Base-by-base conservation (phyloP, 2,113 vertebrate genomes). In the Sebastes fasciatus region DNA sequence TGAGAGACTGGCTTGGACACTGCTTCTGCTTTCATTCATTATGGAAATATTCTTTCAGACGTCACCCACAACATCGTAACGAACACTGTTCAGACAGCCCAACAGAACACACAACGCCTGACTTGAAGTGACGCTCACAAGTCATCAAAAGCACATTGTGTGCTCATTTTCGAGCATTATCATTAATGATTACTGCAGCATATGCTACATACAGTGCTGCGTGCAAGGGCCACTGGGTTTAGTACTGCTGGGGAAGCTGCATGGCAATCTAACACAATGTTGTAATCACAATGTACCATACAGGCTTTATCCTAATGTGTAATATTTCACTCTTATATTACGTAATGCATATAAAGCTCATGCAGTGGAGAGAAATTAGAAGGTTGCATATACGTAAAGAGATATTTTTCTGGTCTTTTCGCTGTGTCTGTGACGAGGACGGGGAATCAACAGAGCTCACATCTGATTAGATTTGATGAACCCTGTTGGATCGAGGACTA, bases 381-480 rank as follows among this genome's bases (percentile, higher is more conserved):
- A 13, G 26, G 62, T 62, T 12, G 12, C n/a, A 19, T 34, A 12
- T 13, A 64, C 76, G 34, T 34, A 21, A 68, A 78, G 14, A 57
- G 46, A 79, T 67, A n/a, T 55, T 70, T 70, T 64, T 67, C 17
- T 26, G 19, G 23, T 71, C 13, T 46, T 83, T 80, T 82, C 55
- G 66, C 17, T 13, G 16, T 48, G 63, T 70, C 61, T 82, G 57
- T 46, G 79, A 79, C 16, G 45, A 73, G 74, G 26, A 71, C 13
- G 46, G 54, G 51, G 57, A 68, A 67, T 77, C 70, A 63, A 63
- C 52, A 40, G 67, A 82, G 66, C 82, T 76, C 65, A 79, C 66
- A 85, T 85, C 79, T 88, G 83, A 86, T 91, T 90, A 89, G 65
- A 89, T 48, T 83, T 80, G 82, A 81, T 87, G 85, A 92, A 81